These are phyloP conservation scores for Adelognathus sp. DNA, from an alignment of 2,888 invertebrate genomes.

Conservation along the genomic window DNA sequence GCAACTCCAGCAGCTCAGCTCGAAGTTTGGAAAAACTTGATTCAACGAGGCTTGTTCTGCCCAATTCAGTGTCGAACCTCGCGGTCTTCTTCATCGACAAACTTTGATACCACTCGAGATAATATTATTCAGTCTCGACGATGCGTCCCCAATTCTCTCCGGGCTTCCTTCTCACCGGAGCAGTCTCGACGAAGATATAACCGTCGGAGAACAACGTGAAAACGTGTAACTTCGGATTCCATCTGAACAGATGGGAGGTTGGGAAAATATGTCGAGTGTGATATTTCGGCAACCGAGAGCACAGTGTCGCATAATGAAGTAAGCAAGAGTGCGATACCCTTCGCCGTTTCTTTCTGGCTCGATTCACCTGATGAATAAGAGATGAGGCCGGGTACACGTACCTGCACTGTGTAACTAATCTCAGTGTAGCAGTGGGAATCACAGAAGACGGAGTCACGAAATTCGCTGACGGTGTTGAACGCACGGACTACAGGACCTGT, in stretches of 20 bases:
- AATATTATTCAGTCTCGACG: slow-evolving; percentile 33
- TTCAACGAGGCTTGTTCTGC: not conserved
- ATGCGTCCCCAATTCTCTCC: not conserved
- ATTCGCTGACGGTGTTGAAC: not conserved
- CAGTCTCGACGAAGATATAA: too few species aligned
- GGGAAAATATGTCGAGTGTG: not conserved
- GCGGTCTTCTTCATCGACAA: not conserved
- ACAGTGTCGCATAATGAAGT: slow-evolving; percentile 64
- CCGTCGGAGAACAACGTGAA: slow-evolving; percentile 31
- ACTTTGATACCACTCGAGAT: not conserved
- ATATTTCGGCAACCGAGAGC: slow-evolving; percentile 17
- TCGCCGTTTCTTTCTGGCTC: slow-evolving; percentile 41
- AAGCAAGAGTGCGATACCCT: slow-evolving; percentile 67
- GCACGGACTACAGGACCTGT: not conserved
- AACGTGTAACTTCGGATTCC: slow-evolving; percentile 33
- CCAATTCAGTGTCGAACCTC: not conserved
- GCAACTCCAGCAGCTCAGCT: not conserved
- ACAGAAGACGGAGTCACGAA: slow-evolving; percentile 63
- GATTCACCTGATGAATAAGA: slow-evolving; percentile 69
- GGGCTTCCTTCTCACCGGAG: not conserved
- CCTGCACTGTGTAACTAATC: slow-evolving; percentile 73
- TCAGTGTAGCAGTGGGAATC: slow-evolving; percentile 65
- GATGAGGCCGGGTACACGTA: slow-evolving; percentile 67
- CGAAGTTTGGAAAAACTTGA: not conserved
- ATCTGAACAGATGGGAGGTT: not conserved